Base-by-base conservation (phyloP, 1,140 invertebrate species). In the Elysia chlorotica region DNA sequence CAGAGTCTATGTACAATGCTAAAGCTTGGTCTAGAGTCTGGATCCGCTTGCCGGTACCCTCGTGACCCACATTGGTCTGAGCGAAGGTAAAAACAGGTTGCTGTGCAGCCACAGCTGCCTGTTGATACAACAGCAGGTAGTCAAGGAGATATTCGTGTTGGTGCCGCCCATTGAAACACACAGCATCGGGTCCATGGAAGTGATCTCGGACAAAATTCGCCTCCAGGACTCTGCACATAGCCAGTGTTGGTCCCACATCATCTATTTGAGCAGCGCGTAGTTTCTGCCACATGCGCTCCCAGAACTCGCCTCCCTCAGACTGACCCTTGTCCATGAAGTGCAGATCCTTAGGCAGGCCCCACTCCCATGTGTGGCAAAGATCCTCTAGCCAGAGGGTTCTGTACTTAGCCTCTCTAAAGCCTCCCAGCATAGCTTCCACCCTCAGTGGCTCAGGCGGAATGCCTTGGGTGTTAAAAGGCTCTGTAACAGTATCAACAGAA, bases 311-410 rank as follows among this genome's bases (percentile, higher is more conserved):
- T n/a, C 48, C 59, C 10, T 37, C 41, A 37, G 62, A 41, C 23
- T 81, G 53, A 21, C 48, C 74, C 65, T 78, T 78, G 70, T 86
- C 78, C 33, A 79, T 67, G 6, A 83, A 81, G 25, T 77, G 75
- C 31, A 87, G 75, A 69, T 86, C 85, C 70, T 84, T 86, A 14
- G 81, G 73, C 28, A 86, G 53, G 0, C 85, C 85, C 85, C 85
- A 86, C 73, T 86, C 84, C 84, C 84, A 86, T 6, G 71, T 73
- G 70, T 81, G 85, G 69, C 85, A 87, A 36, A 86, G 61, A 75
- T 87, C 85, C 63, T 87, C 85, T 30, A 85, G 65, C 81, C 80
- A 86, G n/a, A 86, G 73, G 33, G 81, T 87, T 41, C 57, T 70
- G 53, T 83, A 87, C 6, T 80, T 81, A 31, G 53, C 54, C 14